Conservation (phyloP, 2,888 invertebrate species). For the Drosophila hamatofila region DNA sequence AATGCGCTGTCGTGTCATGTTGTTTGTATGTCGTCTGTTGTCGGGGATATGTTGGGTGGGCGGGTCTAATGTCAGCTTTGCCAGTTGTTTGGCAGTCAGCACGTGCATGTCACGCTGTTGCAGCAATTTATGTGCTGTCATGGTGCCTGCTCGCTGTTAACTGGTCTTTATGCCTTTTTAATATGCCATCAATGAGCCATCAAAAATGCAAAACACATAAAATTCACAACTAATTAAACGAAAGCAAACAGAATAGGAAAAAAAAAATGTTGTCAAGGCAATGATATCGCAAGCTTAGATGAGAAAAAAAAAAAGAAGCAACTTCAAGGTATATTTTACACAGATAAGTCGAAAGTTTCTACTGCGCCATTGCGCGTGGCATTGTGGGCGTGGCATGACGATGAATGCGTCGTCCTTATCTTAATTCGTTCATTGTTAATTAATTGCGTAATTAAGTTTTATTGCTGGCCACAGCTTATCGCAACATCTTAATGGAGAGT, state of each 20-base stretch:
- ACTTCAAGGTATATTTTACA: slow-evolving; percentile 10
- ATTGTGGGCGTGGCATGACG: slow-evolving; percentile 19
- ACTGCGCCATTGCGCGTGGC: slow-evolving; percentile 52
- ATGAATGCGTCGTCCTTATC: slow-evolving; percentile 12
- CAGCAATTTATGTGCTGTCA: slow-evolving; percentile 59
- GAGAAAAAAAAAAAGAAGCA: not conserved
- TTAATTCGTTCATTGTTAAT: slow-evolving; percentile 52
- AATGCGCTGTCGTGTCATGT: slow-evolving; percentile 44
- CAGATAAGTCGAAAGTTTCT: slow-evolving; percentile 49
- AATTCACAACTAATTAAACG: slow-evolving; percentile 61
- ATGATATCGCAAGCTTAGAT: slow-evolving; percentile 50
- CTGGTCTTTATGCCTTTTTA: slow-evolving; percentile 32
- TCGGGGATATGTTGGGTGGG: not conserved
- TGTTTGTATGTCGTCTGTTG: slow-evolving; percentile 5
- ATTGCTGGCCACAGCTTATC: slow-evolving; percentile 14
- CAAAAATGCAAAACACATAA: slow-evolving; percentile 49
- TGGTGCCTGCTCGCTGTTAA: slow-evolving; percentile 8
- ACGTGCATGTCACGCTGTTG: slow-evolving; percentile 37
- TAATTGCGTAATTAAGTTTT: slow-evolving; percentile 40
- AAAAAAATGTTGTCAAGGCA: slow-evolving; percentile 37
- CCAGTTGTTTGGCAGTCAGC: slow-evolving; percentile 30
- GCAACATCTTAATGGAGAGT: slow-evolving; percentile 29
- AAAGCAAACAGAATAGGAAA: slow-evolving; percentile 16
- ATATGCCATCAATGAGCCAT: slow-evolving; percentile 51
- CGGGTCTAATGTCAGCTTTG: slow-evolving; percentile 21